phyloP scores from a whole-genome alignment of 2,113 vertebrate genomes.

The Oreotrochilus melanogaster region DNA sequence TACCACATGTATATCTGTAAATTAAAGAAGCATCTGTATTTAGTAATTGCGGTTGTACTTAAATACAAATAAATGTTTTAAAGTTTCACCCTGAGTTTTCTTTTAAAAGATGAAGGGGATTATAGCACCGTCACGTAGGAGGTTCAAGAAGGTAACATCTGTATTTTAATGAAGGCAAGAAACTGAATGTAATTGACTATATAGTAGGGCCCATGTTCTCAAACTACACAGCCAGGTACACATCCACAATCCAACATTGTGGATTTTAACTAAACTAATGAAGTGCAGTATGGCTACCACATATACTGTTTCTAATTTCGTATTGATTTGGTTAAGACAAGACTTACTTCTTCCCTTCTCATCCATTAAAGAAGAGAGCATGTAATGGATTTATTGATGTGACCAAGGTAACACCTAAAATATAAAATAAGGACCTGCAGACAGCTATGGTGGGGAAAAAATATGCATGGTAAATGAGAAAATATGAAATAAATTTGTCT shows the following conservation, averaged over 20 bases:
- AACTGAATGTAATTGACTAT: accelerated
- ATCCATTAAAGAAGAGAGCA: neutral
- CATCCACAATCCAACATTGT: neutral
- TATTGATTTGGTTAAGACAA: neutral
- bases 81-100: neutral
- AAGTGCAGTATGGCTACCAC: accelerated
- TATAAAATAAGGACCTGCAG: neutral
- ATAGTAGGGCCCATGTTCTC: accelerated
- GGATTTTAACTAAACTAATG: neutral
- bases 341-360: neutral
- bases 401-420: neutral
- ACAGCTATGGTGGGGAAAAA: neutral
- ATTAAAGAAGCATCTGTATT: neutral
- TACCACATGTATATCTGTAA: neutral
- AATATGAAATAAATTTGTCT: constrained; percentile 66
- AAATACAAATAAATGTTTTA: neutral
- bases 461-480: neutral
- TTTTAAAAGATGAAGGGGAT: neutral
- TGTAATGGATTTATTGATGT: neutral
- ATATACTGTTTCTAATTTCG: neutral
- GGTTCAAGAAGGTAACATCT: neutral
- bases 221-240: neutral
- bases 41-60: neutral
- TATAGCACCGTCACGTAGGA: neutral
- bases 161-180: neutral